phyloP scores from a whole-genome alignment of 2,888 invertebrate genomes.

The Balanococcus diminutus region DNA sequence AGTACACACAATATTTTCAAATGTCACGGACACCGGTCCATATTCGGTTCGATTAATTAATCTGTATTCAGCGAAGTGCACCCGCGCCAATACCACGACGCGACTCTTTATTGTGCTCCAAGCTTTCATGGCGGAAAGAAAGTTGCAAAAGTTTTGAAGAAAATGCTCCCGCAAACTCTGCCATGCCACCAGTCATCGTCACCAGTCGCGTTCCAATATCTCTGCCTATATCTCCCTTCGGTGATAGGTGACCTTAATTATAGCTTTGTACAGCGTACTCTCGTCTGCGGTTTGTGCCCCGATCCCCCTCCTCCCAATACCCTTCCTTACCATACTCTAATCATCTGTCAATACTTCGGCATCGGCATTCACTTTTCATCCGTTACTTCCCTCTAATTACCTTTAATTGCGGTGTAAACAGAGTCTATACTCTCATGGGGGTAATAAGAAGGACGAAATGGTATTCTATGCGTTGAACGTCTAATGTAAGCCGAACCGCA shows the following conservation, averaged over 20 bases:
- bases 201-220: not conserved
- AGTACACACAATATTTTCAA: not conserved
- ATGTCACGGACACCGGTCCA: not conserved
- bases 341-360: slow-evolving; percentile 27
- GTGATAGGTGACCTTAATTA: slow-evolving; percentile 27
- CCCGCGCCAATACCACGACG: not conserved
- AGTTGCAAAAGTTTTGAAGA: not conserved
- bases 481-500: not conserved
- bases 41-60: not conserved
- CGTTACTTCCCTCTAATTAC: slow-evolving; percentile 31
- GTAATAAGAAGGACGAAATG: slow-evolving; percentile 4
- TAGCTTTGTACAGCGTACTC: not conserved
- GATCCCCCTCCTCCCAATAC: not conserved
- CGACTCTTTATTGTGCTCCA: no score
- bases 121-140: not conserved
- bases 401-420: slow-evolving; percentile 21
- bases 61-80: not conserved
- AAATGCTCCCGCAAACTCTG: not conserved
- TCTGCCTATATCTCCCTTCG: not conserved
- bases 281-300: not conserved
- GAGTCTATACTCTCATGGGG: not conserved
- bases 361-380: slow-evolving; percentile 27
- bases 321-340: not conserved
- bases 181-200: no score
- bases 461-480: not conserved